Evolutionary conservation across 2,797 vertebrate genomes (phyloP).

Genomic region (Crotalus adamanteus): DNA sequence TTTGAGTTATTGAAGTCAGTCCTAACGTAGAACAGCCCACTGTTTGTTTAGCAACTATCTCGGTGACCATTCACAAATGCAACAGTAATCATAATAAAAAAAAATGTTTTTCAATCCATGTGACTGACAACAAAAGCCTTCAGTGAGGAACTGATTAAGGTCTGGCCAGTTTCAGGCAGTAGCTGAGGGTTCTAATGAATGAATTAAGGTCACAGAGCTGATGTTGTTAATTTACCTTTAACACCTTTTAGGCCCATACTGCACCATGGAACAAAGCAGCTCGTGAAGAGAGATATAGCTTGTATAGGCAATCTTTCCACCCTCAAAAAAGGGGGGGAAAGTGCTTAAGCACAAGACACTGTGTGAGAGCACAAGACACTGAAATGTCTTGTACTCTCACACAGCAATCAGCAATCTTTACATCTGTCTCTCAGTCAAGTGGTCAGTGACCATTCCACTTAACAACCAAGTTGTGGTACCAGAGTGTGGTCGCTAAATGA

Average conservation of each 20-base stretch:
- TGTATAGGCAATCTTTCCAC: neutral
- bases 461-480: neutral
- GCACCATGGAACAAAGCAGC: neutral
- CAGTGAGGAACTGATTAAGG: neutral
- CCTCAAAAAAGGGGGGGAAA: neutral
- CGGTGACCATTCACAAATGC: neutral
- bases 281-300: neutral
- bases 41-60: neutral
- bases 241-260: neutral
- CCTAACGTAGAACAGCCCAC: neutral
- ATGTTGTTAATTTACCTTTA: neutral
- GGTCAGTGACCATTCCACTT: neutral
- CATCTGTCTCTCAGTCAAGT: neutral
- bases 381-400: neutral
- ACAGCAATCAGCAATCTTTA: neutral
- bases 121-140: neutral
- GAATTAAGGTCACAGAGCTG: neutral
- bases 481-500: neutral
- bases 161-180: neutral
- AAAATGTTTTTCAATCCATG: neutral
- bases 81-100: neutral
- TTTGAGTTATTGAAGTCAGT: neutral
- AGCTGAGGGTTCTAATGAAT: neutral
- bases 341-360: neutral
- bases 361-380: neutral